Evolutionary conservation across 1,140 invertebrate genomes (phyloP).

Genomic region (Nilaparvata lugens): DNA sequence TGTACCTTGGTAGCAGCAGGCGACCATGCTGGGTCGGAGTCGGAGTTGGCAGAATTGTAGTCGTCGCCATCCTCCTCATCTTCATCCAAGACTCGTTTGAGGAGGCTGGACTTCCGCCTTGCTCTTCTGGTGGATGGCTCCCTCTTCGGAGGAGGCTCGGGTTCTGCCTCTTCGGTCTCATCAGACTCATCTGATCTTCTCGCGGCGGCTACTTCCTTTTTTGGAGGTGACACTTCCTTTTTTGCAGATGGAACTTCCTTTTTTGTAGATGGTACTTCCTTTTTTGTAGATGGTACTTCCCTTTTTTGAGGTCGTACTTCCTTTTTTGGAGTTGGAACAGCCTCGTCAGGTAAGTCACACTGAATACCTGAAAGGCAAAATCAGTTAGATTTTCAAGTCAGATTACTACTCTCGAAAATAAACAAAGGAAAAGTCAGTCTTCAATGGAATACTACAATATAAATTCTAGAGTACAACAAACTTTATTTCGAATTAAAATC

Average conservation of each 20-base stretch:
- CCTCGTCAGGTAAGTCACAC: background rate
- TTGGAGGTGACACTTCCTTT: no score
- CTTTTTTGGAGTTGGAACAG: conserved; percentile 11
- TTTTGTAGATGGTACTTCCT: no score
- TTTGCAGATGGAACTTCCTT: no score
- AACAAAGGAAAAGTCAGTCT: no score
- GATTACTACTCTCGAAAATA: no score
- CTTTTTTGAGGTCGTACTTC: conserved; percentile 13
- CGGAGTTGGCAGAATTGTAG: conserved; percentile 14
- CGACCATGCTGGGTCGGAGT: conserved; percentile 51
- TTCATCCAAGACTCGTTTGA: conserved; percentile 30
- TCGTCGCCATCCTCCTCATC: conserved; percentile 31
- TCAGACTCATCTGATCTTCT: no score
- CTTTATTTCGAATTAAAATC: no score
- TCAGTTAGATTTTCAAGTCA: conserved; percentile 31
- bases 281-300: background rate
- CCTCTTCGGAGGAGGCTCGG: conserved; percentile 41
- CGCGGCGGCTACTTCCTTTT: no score
- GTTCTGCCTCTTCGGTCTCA: no score
- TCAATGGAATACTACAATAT: no score
- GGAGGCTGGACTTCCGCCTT: conserved; percentile 45
- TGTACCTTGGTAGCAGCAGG: conserved; percentile 33
- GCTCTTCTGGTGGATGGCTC: conserved; percentile 54
- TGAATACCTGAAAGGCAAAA: conserved; percentile 16
- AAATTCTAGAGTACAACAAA: no score